Percentiles rank a stretch among this genome's conserved stretches.
phyloP scores from a whole-genome alignment of 2,888 invertebrate genomes.

The Apocheima hispidaria region DNA sequence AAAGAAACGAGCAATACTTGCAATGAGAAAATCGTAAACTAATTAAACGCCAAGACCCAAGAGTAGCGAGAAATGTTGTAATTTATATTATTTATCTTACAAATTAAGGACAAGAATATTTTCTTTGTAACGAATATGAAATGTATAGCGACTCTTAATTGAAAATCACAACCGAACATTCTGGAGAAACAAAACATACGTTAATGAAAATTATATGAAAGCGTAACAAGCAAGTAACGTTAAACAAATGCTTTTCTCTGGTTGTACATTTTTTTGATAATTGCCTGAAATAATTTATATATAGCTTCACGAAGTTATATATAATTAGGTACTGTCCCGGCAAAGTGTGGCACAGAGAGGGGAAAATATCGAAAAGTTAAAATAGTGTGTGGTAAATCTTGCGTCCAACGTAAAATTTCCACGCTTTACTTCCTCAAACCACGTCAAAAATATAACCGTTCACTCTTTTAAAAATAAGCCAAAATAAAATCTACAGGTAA shows the following conservation, averaged over 20 bases:
- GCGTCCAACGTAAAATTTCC: conserved; percentile 38
- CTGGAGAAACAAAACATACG: conserved; percentile 2
- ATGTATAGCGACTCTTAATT: conserved; percentile 11
- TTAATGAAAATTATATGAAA: background rate
- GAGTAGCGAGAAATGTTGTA: background rate
- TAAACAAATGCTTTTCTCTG: background rate
- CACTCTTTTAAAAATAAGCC: background rate
- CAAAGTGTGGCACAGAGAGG: conserved; percentile 30
- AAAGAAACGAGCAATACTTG: background rate
- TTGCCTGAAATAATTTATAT: conserved; percentile 15
- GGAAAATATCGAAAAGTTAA: conserved; percentile 39
- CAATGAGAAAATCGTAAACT: background rate
- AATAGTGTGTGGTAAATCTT: conserved; percentile 46
- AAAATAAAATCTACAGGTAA: conserved; percentile 17
- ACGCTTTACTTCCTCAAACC: conserved; percentile 37
- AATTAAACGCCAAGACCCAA: conserved; percentile 3
- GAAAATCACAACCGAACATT: conserved; percentile 5
- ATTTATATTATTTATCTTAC: conserved; percentile 10
- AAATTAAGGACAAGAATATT: background rate
- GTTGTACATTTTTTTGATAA: conserved; percentile 10
- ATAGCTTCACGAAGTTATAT: too few species aligned
- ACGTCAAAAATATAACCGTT: conserved; percentile 34
- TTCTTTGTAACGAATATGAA: conserved; percentile 12
- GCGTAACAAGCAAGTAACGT: background rate
- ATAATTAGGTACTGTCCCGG: conserved; percentile 28